Percentiles rank a stretch among this genome's conserved stretches.
phyloP scores from a whole-genome alignment of 1,140 invertebrate genomes.

The Macrostomum lignano region DNA sequence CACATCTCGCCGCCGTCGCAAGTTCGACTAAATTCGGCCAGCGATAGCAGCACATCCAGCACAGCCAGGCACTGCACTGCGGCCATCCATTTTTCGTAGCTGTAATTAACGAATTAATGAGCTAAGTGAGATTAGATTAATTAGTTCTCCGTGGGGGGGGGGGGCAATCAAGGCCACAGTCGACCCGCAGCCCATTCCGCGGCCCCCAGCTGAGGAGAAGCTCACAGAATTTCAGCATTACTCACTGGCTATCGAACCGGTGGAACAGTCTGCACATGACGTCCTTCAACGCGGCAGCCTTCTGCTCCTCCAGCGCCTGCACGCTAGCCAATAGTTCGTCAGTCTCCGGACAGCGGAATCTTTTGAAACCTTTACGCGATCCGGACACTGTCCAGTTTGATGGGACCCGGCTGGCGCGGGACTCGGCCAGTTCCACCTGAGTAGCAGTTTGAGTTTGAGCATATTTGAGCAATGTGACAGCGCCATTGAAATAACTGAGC shows the following conservation, averaged over 20 bases:
- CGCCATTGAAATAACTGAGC: no score
- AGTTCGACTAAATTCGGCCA: conserved; percentile 43
- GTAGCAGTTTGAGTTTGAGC: no score
- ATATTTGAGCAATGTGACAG: no score
- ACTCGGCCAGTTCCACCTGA: conserved; percentile 68
- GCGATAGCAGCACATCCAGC: conserved; percentile 53
- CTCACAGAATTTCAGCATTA: conserved; percentile 6
- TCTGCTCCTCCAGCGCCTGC: conserved; percentile 46
- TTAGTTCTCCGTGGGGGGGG: no score
- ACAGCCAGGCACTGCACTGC: conserved; percentile 47
- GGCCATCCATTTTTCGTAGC: conserved; percentile 44
- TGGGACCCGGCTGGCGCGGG: conserved; percentile 37
- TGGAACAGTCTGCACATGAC: conserved; percentile 62
- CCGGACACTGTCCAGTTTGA: conserved; percentile 43
- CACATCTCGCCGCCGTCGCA: conserved; percentile 38
- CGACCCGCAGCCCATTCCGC: no score
- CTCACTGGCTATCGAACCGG: conserved; percentile 48
- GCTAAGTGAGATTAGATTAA: no score
- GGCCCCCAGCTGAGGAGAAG: conserved; percentile 2
- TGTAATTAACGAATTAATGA: conserved; percentile 14
- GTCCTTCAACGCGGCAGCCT: conserved; percentile 47
- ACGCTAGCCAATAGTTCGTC: conserved; percentile 44
- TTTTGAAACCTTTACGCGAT: conserved; percentile 55
- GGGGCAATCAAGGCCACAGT: no score
- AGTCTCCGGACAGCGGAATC: conserved; percentile 47